Percentiles rank a stretch among this genome's conserved stretches.
Evolutionary conservation across 2,888 invertebrate species (phyloP).

Genomic region (Mythimna loreyi): DNA sequence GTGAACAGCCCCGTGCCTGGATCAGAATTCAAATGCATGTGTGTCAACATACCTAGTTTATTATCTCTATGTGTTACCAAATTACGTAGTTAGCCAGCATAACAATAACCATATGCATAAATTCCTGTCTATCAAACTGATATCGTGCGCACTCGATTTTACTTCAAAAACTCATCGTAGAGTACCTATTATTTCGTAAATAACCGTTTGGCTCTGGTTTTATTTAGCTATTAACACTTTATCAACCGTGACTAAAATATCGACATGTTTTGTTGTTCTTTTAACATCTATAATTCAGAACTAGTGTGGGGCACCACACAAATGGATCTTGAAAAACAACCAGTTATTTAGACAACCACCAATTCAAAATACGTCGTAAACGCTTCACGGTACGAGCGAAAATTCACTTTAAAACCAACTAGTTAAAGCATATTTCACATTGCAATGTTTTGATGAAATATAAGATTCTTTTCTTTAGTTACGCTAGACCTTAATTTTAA

Average conservation of each 20-base stretch:
- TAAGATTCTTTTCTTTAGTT: slow-evolving; percentile 80
- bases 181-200: slow-evolving; percentile 49
- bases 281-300: slow-evolving; percentile 84
- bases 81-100: slow-evolving; percentile 5
- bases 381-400: slow-evolving; percentile 63
- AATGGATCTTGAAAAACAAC: slow-evolving; percentile 89
- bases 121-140: not conserved
- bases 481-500: slow-evolving; percentile 90
- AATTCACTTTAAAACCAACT: slow-evolving; percentile 58
- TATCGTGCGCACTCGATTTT: not conserved
- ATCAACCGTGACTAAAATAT: slow-evolving; percentile 83
- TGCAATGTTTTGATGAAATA: slow-evolving; percentile 68
- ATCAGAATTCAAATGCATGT: slow-evolving; percentile 16
- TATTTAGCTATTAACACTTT: slow-evolving; percentile 81
- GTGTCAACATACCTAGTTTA: slow-evolving; percentile 17
- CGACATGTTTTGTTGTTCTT: slow-evolving; percentile 85
- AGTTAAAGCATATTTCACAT: slow-evolving; percentile 70
- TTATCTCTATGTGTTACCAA: slow-evolving; percentile 5
- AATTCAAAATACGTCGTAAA: slow-evolving; percentile 78
- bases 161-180: not conserved
- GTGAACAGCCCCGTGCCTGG: slow-evolving; percentile 28
- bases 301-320: slow-evolving; percentile 81
- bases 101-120: slow-evolving; percentile 11
- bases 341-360: slow-evolving; percentile 86
- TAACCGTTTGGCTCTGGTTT: slow-evolving; percentile 61